Evolutionary conservation across 2,797 vertebrate species (phyloP), one percentile per base, ranked within the genome.

Genomic region (Hyperoplus immaculatus): DNA sequence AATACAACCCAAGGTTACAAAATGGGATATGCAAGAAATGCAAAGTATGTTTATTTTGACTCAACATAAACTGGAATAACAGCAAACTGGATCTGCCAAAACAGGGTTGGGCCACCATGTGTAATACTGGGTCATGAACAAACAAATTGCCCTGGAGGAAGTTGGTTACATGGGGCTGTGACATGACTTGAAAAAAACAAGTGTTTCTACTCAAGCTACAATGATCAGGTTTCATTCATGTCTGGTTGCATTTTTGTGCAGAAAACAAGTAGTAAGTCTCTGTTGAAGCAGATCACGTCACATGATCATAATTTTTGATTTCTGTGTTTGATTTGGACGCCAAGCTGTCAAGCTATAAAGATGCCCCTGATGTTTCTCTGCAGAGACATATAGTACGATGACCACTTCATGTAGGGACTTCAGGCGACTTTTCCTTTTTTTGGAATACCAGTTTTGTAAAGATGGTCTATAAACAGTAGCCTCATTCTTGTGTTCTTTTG

Each of bases 391-490:
- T 65, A 18, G 64, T 76, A 57, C 11, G 2, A 42, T 60, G 45
- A 41, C 69, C 59, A 61, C 51, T 67, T 76, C 11, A 72, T 57
- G 55, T 74, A 80, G 75, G 58, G 67, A 87, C 50, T 80, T 65
- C 53, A 66, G 77, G 49, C 29, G 5, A 72, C 58, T 68, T 50
- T 6, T 58, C 54, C 49, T 85, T 88, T 84, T 82, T 29, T 29
- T 29, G 29, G 74, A 69, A 81, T 70, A 82, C 61, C 69, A 77
- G 72, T 88, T 91, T 92, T 88, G 80, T 88, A 84, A 84, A 84
- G 56, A 71, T 82, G 72, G 56, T 80, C 77, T 85, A 78, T 80
- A 77, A 82, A 84, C 47, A 21, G 65, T 87, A 82, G 73, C 83
- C 74, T 85, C 80, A 75, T 84, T 67, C n/a, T 57, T 69, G 73